Evolutionary conservation across 2,797 vertebrate genomes (phyloP).

Genomic region (Tapera naevia): DNA sequence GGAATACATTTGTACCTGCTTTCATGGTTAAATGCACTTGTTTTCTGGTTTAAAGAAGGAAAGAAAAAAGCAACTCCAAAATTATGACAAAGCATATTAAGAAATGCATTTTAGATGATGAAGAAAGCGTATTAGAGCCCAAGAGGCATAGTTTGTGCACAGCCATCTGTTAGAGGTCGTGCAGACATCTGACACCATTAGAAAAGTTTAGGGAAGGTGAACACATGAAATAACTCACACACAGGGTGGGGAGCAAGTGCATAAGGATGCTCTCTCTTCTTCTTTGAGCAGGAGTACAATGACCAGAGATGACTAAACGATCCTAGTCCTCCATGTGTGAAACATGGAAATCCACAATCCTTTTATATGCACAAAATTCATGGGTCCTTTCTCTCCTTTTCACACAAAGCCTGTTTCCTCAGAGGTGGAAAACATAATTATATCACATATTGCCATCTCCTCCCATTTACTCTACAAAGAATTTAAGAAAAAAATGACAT

Average conservation of each 20-base stretch:
- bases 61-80: not conserved
- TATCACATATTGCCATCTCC: not conserved
- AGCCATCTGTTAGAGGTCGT: not conserved
- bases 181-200: not conserved
- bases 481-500: not conserved
- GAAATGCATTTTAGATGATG: not conserved
- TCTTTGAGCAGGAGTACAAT: not conserved
- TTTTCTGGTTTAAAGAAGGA: not conserved
- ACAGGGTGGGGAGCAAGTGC: not conserved
- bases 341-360: not conserved
- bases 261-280: not conserved
- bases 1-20: conserved; percentile 71
- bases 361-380: not conserved
- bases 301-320: not conserved
- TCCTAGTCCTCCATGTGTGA: not conserved
- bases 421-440: rapidly evolving
- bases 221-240: not conserved
- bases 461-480: not conserved
- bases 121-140: not conserved
- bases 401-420: not conserved
- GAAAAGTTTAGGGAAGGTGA: not conserved
- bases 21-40: conserved; percentile 52
- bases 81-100: not conserved
- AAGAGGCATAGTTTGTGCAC: not conserved
- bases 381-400: not conserved